Conservation (phyloP, 1,140 invertebrate genomes). For the Drosophila takahashii region DNA sequence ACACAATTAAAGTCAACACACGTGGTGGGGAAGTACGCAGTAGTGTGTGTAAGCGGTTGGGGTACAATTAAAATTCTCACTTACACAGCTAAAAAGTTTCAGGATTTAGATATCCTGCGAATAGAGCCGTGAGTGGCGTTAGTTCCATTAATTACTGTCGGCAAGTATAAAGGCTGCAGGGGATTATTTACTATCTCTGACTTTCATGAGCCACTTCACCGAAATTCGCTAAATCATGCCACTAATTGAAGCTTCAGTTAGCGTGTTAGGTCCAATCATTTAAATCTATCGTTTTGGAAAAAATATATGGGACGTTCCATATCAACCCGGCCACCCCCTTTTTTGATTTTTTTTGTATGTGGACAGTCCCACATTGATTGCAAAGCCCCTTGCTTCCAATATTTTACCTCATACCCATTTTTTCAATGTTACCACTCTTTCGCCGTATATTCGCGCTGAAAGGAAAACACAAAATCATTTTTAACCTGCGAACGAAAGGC, state of each 20-base stretch:
- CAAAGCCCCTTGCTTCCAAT: too few relatives aligned
- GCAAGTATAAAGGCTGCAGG: slow-evolving; percentile 9
- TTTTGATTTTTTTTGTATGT: too few relatives aligned
- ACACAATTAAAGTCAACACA: slow-evolving; percentile 83
- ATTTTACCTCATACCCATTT: too few relatives aligned
- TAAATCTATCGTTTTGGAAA: not conserved
- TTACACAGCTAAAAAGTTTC: slow-evolving; percentile 46
- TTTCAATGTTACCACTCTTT: too few relatives aligned
- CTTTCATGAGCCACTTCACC: slow-evolving; percentile 53
- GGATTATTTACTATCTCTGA: slow-evolving; percentile 31
- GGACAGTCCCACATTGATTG: too few relatives aligned
- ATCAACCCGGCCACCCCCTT: too few relatives aligned
- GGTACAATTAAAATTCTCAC: slow-evolving; percentile 70
- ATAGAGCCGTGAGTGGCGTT: slow-evolving; percentile 29
- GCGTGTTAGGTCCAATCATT: not conserved
- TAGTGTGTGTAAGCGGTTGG: slow-evolving; percentile 7
- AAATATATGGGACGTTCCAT: too few relatives aligned
- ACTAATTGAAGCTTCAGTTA: slow-evolving; percentile 40
- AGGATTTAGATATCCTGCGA: slow-evolving; percentile 22
- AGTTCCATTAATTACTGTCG: slow-evolving; percentile 64
- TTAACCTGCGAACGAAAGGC: too few relatives aligned
- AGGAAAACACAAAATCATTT: too few relatives aligned
- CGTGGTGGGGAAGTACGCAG: not conserved
- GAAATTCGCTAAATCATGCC: slow-evolving; percentile 60
- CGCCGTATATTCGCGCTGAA: too few relatives aligned